Conservation (phyloP, 2,113 vertebrate genomes). For the Pteropus alecto region DNA sequence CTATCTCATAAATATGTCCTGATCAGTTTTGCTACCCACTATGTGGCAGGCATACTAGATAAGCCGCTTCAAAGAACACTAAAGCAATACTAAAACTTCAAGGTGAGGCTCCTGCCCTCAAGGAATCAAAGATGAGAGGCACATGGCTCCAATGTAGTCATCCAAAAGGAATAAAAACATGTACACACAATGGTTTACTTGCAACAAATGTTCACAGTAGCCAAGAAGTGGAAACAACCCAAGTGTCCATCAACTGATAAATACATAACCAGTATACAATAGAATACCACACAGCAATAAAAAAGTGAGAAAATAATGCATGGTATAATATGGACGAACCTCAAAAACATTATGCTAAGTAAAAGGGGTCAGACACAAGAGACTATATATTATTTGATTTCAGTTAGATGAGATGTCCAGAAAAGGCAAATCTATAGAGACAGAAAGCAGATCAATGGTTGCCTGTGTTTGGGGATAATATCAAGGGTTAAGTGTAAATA, state of each 20-base stretch:
- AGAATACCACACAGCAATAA: neutral
- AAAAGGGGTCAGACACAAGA: neutral
- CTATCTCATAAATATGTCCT: neutral
- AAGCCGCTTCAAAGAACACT: neutral
- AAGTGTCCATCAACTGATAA: neutral
- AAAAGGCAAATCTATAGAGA: neutral
- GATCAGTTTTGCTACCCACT: neutral
- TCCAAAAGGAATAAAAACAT: neutral
- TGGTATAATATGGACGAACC: neutral
- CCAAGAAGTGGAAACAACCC: neutral
- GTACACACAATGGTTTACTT: neutral
- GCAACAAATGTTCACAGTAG: neutral
- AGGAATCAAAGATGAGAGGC: neutral
- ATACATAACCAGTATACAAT: neutral
- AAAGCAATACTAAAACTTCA: neutral
- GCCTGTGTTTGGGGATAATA: neutral
- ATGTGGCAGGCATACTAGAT: neutral
- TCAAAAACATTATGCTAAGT: neutral
- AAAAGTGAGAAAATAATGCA: neutral
- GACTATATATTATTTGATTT: neutral
- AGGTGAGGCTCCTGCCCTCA: neutral
- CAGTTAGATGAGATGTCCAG: neutral
- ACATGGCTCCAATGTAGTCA: neutral
- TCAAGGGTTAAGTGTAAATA: neutral
- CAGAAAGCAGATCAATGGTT: neutral